A percentile compares a stretch with the other conserved stretches of the same genome.
phyloP scores from a whole-genome alignment of 2,113 vertebrate genomes.

The Alectura lathami region DNA sequence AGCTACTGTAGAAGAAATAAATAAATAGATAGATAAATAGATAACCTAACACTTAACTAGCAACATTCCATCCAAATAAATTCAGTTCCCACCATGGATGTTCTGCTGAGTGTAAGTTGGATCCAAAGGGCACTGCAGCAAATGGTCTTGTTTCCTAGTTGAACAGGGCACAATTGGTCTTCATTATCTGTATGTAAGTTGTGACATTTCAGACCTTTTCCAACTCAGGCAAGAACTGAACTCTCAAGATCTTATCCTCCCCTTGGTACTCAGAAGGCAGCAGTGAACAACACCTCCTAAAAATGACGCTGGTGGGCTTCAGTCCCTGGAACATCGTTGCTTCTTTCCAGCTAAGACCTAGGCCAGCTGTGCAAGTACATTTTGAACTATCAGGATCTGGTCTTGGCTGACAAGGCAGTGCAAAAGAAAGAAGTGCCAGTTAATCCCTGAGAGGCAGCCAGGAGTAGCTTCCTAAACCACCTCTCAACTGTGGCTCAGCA shows the following conservation, averaged over 20 bases:
- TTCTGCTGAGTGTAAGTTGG: background rate
- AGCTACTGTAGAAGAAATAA: background rate
- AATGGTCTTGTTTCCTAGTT: background rate
- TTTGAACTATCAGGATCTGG: background rate
- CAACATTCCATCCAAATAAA: background rate
- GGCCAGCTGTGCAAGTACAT: background rate
- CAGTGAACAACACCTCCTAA: background rate
- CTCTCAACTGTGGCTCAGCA: background rate
- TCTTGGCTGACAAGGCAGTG: background rate
- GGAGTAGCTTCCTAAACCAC: background rate
- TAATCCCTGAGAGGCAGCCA: background rate
- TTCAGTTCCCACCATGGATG: background rate
- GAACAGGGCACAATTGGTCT: background rate
- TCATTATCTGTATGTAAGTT: background rate
- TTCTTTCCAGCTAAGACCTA: background rate
- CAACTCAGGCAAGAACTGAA: background rate
- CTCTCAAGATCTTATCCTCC: background rate
- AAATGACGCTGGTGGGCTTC: background rate
- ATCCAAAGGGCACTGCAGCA: background rate
- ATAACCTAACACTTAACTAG: background rate
- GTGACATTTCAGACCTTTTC: background rate
- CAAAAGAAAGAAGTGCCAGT: background rate
- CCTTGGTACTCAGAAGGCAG: background rate
- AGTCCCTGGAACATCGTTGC: background rate
- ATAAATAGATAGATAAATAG: no score